phyloP scores from a whole-genome alignment of 2,888 invertebrate genomes.

The Chrysodeixis includens region DNA sequence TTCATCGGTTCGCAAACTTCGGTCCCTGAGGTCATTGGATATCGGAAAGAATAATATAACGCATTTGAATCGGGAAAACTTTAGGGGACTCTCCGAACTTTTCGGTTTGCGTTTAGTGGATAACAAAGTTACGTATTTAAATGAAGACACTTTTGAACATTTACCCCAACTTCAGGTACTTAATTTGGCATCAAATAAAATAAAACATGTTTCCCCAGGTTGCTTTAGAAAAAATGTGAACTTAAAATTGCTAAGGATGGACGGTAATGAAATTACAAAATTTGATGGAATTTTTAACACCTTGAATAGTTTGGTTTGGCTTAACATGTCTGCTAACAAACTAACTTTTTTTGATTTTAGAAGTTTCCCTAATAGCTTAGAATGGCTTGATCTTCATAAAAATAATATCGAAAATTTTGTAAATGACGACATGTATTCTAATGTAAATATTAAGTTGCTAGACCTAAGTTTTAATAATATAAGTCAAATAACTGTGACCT shows the following conservation, averaged over 20 bases:
- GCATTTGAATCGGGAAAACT: conserved; percentile 92
- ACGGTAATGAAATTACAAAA: conserved; percentile 93
- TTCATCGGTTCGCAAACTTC: conserved; percentile 91
- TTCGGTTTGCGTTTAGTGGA: conserved; percentile 94
- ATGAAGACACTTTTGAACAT: conserved; percentile 92
- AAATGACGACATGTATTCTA: conserved; percentile 87
- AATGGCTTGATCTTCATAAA: conserved; percentile 94
- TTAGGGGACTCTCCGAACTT: conserved; percentile 92
- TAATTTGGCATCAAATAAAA: conserved; percentile 94
- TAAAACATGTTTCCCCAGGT: conserved; percentile 92
- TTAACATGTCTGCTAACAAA: conserved; percentile 94
- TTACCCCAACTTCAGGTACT: conserved; percentile 93
- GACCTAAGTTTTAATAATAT: conserved; percentile 93
- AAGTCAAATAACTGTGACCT: conserved; percentile 91
- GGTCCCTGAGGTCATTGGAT: conserved; percentile 93
- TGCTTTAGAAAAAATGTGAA: conserved; percentile 93
- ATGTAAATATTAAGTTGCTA: conserved; percentile 91
- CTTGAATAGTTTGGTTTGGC: conserved; percentile 92
- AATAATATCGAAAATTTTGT: conserved; percentile 92
- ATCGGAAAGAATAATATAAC: conserved; percentile 95
- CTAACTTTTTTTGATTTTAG: conserved; percentile 93
- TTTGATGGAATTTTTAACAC: conserved; percentile 92
- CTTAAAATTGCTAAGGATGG: conserved; percentile 92
- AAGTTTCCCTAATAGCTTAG: conserved; percentile 92
- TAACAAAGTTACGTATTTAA: conserved; percentile 93